phyloP scores from a whole-genome alignment of 2,888 invertebrate genomes.

The Heliconius cydno region DNA sequence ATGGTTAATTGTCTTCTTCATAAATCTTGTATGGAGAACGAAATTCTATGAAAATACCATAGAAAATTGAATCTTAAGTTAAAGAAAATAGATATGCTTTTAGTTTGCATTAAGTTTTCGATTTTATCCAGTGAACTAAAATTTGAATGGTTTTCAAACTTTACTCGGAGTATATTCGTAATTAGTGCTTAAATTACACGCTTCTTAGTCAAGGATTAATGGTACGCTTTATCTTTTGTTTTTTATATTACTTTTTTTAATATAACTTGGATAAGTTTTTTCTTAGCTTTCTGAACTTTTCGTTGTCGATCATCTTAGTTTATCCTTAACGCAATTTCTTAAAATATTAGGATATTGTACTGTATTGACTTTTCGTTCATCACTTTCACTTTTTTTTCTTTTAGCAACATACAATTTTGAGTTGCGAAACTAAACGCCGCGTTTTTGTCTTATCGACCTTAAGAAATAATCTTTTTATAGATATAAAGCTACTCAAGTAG shows the following conservation, averaged over 20 bases:
- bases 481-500: background rate
- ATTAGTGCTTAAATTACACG: constrained; percentile 36
- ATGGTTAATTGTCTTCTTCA: constrained; percentile 67
- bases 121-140: constrained; percentile 29
- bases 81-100: constrained; percentile 12
- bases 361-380: too few species aligned
- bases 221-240: constrained; percentile 1
- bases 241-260: background rate
- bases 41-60: constrained; percentile 31
- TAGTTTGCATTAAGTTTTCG: background rate
- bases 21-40: constrained; percentile 62
- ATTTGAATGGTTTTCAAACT: constrained; percentile 37
- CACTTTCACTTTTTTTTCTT: too few species aligned
- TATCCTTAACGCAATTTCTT: too few species aligned
- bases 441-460: too few species aligned
- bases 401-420: too few species aligned
- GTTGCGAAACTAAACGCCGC: too few species aligned
- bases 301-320: too few species aligned
- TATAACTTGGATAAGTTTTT: background rate
- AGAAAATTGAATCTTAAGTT: constrained; percentile 27
- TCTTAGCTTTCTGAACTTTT: too few species aligned
- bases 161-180: constrained; percentile 35
- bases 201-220: constrained; percentile 26
- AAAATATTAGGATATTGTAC: too few species aligned
- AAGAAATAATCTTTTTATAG: too few species aligned